Evolutionary conservation across 2,113 vertebrate species (phyloP), one percentile per base, ranked within the genome.

Genomic region (Alouatta palliata): DNA sequence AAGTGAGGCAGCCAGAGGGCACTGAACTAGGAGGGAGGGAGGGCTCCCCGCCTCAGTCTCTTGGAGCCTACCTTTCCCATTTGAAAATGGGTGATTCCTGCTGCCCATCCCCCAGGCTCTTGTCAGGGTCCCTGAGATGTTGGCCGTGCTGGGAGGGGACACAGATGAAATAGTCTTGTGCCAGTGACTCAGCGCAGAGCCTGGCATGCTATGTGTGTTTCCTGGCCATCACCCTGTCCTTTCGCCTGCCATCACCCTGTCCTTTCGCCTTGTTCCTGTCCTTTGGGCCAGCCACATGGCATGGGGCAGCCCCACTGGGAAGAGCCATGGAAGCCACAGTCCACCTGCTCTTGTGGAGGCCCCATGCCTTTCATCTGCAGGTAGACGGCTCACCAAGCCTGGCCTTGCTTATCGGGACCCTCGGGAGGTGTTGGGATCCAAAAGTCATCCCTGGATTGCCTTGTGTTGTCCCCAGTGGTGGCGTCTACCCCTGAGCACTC

Each of bases 1-100:
- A 87, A 88, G 43, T 14, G n/a, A 70, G 81, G 77, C 85, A 91
- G 87, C 83, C 83, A 84, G 94, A 90, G 88, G 73, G n/a, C 80
- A 66, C 61, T 56, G 71, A 77, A 16, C 47, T 52, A 2, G 49
- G 79, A 87, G n/a, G 49, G 73, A 83, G n/a, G 12, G 49, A 84
- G 66, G 77, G 37, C 37, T 80, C 43, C 73, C 11, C 17, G 17
- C 14, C n/a, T 70, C 45, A 64, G 52, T 71, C 35, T 47, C 40
- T 56, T 45, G 17, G 91, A 87, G 71, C 86, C 40, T 70, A 88
- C 70, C 45, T 87, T 87, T 94, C 56, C 61, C 13, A 10, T 73
- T 96, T 92, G 47, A 86, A 84, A 88, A 54, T 71, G n/a, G 86
- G 86, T 52, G 66, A 58, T 45, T 43, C 8, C 56, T 81, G 16